Percentiles rank a stretch among this genome's conserved stretches.
Conservation (phyloP, 1,140 invertebrate genomes). For the Telenomus remus region DNA sequence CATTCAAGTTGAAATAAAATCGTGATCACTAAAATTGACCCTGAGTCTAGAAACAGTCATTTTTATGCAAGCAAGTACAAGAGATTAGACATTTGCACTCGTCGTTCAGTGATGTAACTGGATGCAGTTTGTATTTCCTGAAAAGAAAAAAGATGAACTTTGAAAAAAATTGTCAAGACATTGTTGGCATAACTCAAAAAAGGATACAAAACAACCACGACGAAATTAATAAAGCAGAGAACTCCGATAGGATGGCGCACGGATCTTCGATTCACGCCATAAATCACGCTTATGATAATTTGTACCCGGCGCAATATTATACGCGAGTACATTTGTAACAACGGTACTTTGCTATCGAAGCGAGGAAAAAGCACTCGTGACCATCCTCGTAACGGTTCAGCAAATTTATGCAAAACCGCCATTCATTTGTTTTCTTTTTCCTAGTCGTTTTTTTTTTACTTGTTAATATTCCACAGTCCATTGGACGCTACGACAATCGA, state of each 20-base stretch:
- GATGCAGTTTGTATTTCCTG: slow-evolving; percentile 51
- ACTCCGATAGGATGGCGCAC: neutral
- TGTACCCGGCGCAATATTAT: slow-evolving; percentile 27
- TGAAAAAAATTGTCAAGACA: slow-evolving; percentile 5
- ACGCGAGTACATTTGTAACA: slow-evolving; percentile 36
- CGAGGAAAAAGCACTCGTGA: slow-evolving; percentile 35
- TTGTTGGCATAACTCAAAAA: slow-evolving; percentile 34
- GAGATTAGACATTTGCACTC: slow-evolving; percentile 56
- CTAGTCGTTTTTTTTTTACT: neutral
- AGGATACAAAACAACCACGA: slow-evolving; percentile 5
- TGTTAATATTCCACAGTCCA: no score
- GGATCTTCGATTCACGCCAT: slow-evolving; percentile 20
- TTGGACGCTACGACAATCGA: no score
- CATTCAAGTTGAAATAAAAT: slow-evolving; percentile 20
- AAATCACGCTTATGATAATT: slow-evolving; percentile 51
- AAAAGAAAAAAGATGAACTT: slow-evolving; percentile 22
- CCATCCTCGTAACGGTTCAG: slow-evolving; percentile 31
- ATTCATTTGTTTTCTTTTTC: slow-evolving; percentile 12
- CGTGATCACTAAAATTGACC: slow-evolving; percentile 42
- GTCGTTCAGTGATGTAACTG: slow-evolving; percentile 56
- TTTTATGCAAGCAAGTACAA: slow-evolving; percentile 9
- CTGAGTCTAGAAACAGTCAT: slow-evolving; percentile 22
- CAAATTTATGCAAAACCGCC: neutral
- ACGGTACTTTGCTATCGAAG: slow-evolving; percentile 44
- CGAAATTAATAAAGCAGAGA: neutral